Percentiles rank a stretch among this genome's conserved stretches.
These are phyloP conservation scores for Deroptyus accipitrinus DNA, from an alignment of 2,113 vertebrate genomes.

Conservation along the genomic window DNA sequence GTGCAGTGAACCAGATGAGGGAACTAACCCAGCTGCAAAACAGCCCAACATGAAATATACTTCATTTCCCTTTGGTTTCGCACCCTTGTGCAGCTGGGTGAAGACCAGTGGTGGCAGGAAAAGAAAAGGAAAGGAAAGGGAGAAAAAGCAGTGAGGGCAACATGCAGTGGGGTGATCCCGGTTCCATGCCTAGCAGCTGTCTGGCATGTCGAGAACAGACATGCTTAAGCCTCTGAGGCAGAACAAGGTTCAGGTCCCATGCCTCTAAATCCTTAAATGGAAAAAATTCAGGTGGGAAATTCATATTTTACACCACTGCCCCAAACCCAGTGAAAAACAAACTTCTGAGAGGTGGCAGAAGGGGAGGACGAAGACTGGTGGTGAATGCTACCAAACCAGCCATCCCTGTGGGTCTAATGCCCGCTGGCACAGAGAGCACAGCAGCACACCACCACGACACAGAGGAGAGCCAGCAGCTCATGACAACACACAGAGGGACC, in stretches of 20 bases:
- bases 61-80: background rate
- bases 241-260: background rate
- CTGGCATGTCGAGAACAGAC: background rate
- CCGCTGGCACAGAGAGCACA: background rate
- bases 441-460: background rate
- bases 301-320: background rate
- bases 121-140: background rate
- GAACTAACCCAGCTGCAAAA: background rate
- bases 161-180: accelerated
- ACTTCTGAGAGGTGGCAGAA: background rate
- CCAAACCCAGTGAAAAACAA: background rate
- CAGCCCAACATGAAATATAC: background rate
- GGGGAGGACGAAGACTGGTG: background rate
- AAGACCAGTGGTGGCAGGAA: background rate
- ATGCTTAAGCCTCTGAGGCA: background rate
- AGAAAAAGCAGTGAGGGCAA: background rate
- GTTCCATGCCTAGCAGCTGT: background rate
- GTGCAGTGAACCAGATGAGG: background rate
- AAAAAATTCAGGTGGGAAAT: background rate
- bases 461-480: accelerated
- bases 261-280: background rate
- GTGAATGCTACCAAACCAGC: background rate
- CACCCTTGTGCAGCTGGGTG: background rate
- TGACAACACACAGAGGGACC: background rate
- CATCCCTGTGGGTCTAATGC: background rate